These are phyloP conservation scores for Chanos chanos DNA, from an alignment of 2,797 vertebrate species.

Conservation along the genomic window DNA sequence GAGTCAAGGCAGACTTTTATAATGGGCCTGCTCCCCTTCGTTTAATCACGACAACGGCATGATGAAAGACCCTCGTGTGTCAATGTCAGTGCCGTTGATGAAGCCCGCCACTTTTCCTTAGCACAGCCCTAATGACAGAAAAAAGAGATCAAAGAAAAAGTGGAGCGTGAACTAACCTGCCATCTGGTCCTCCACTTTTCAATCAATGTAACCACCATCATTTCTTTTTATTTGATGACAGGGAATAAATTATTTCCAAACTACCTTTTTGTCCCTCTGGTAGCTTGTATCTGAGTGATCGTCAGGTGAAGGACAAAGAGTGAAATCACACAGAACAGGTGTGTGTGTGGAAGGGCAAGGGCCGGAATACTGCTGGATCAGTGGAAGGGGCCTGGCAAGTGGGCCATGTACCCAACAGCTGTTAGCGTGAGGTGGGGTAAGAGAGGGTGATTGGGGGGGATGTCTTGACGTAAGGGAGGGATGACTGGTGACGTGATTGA, in stretches of 20 bases:
- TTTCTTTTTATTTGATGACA: constrained; percentile 10
- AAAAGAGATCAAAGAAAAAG: constrained; percentile 18
- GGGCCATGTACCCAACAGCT: too few relatives aligned
- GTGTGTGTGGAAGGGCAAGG: neutral
- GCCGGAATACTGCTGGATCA: neutral
- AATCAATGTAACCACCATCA: neutral
- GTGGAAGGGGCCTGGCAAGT: neutral
- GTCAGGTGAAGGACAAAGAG: neutral
- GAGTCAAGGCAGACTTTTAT: constrained; percentile 36
- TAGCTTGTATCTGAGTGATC: neutral
- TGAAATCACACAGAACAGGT: neutral
- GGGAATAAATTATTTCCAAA: constrained; percentile 2
- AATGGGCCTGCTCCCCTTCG: constrained; percentile 45
- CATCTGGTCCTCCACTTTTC: neutral
- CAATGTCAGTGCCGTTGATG: neutral
- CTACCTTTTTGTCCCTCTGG: neutral
- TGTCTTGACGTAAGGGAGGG: neutral
- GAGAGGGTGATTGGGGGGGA: neutral
- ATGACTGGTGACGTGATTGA: too few relatives aligned
- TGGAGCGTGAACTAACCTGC: neutral
- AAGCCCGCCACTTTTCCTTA: neutral
- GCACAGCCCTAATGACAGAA: constrained; percentile 11
- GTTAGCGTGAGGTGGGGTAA: neutral
- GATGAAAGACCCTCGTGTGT: constrained; percentile 14
- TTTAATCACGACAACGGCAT: constrained; percentile 7